Percentiles rank a stretch among this genome's conserved stretches.
phyloP scores from a whole-genome alignment of 2,888 invertebrate genomes.

The Trissolcus brochymenae region DNA sequence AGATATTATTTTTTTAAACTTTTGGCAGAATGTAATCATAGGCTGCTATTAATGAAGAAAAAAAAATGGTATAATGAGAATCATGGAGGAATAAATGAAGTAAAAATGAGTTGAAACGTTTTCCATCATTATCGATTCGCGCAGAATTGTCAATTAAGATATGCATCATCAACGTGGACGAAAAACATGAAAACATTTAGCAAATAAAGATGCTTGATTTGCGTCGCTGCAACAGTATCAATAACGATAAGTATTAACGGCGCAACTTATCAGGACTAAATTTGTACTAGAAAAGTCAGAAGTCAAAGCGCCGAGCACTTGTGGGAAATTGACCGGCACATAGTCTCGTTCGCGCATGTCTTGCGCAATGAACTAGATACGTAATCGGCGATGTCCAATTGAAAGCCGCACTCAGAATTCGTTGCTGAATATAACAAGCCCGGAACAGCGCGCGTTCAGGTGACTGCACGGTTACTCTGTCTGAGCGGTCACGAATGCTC shows the following conservation, averaged over 20 bases:
- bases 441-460: conserved; percentile 9
- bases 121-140: too few relatives aligned
- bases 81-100: too few relatives aligned
- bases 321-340: conserved; percentile 53
- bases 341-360: conserved; percentile 23
- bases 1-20: too few relatives aligned
- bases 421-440: background rate
- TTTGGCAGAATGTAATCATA: too few relatives aligned
- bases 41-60: too few relatives aligned
- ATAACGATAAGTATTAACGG: conserved; percentile 28
- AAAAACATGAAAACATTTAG: background rate
- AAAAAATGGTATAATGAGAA: too few relatives aligned
- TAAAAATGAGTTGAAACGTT: too few relatives aligned
- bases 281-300: conserved; percentile 51
- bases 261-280: conserved; percentile 24
- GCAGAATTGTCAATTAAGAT: too few relatives aligned
- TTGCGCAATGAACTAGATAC: conserved; percentile 43
- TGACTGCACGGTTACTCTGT: background rate
- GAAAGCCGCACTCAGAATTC: conserved; percentile 2
- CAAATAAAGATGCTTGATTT: conserved; percentile 8
- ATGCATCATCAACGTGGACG: too few relatives aligned
- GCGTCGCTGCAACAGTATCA: background rate
- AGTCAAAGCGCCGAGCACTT: conserved; percentile 47
- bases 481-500: background rate
- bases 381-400: conserved; percentile 44